phyloP scores from a whole-genome alignment of 2,888 invertebrate species.

The Drosophila stalkeri region DNA sequence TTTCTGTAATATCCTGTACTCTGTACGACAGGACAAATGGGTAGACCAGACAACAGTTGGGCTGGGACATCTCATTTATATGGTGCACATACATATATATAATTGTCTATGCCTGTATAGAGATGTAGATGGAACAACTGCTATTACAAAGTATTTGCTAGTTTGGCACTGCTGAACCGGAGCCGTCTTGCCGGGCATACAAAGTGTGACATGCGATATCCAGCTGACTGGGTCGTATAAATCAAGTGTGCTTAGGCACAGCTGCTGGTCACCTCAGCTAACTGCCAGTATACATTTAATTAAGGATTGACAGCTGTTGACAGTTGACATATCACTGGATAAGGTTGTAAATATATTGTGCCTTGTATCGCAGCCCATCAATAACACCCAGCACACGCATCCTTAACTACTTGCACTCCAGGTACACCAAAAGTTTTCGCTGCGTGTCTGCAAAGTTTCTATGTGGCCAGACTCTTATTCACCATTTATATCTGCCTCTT shows the following conservation, averaged over 20 bases:
- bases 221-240: conserved; percentile 38
- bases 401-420: conserved; percentile 50
- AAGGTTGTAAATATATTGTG: neutral
- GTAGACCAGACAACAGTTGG: neutral
- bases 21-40: no score
- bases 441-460: conserved; percentile 45
- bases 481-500: neutral
- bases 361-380: conserved; percentile 54
- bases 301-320: conserved; percentile 72
- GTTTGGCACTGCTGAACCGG: neutral
- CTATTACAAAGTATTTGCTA: neutral
- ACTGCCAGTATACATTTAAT: conserved; percentile 66
- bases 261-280: conserved; percentile 26
- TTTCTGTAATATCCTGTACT: neutral
- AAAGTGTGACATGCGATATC: conserved; percentile 1
- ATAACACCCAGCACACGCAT: conserved; percentile 62
- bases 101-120: neutral
- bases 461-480: neutral
- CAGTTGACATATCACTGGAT: conserved; percentile 53
- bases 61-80: neutral
- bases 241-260: conserved; percentile 69
- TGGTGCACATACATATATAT: no score
- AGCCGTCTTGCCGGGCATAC: neutral
- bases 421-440: conserved; percentile 44
- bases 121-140: neutral